Evolutionary conservation across 2,797 vertebrate species (phyloP).

Genomic region (Mormyrops attenuatus): DNA sequence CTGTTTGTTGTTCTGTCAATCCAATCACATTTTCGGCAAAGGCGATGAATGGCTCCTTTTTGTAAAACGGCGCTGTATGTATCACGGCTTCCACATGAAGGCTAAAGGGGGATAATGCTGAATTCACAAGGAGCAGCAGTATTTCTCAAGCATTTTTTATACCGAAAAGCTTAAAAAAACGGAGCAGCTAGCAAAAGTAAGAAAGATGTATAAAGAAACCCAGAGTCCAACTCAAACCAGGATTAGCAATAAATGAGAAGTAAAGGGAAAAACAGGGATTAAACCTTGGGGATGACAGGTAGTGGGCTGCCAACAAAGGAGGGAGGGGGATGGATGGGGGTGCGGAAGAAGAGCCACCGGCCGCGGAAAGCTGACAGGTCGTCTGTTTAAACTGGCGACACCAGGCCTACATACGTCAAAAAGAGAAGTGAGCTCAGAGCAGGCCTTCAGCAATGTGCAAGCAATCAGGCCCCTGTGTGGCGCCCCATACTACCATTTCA

Average conservation of each 20-base stretch:
- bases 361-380: background rate
- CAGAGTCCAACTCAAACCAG: background rate
- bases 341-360: background rate
- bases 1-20: background rate
- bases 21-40: background rate
- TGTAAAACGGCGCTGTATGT: background rate
- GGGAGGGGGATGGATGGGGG: background rate
- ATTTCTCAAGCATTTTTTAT: background rate
- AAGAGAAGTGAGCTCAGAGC: background rate
- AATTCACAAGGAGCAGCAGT: background rate
- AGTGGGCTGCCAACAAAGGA: background rate
- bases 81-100: background rate
- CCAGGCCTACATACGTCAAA: background rate
- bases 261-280: background rate
- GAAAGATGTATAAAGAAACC: background rate
- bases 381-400: background rate
- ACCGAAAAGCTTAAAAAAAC: background rate
- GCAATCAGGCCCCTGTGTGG: background rate
- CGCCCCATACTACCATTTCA: background rate
- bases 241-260: background rate
- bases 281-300: background rate
- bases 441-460: slow-evolving; percentile 5
- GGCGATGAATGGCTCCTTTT: background rate
- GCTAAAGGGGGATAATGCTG: background rate
- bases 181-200: background rate